phyloP scores from a whole-genome alignment of 2,888 invertebrate genomes.

The Aelia acuminata region DNA sequence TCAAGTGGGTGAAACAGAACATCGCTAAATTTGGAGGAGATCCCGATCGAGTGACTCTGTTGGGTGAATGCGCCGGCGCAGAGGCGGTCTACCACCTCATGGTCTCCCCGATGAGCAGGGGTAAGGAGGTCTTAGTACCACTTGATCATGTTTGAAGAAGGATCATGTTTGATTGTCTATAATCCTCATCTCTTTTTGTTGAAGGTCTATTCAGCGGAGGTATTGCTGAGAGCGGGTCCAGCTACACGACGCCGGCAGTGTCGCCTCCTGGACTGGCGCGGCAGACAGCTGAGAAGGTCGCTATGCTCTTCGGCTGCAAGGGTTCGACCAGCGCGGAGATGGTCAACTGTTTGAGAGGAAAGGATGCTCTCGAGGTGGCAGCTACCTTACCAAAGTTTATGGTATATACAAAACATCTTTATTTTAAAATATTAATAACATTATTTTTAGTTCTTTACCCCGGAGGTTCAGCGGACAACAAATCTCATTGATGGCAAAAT shows the following conservation, averaged over 20 bases:
- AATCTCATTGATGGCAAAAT: no score
- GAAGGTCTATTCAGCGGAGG: conserved; percentile 61
- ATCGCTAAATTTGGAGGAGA: conserved; percentile 64
- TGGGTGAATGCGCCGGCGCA: conserved; percentile 64
- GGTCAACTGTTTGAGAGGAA: conserved; percentile 76
- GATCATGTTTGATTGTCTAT: neutral
- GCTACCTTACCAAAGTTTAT: conserved; percentile 25
- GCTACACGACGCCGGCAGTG: conserved; percentile 58
- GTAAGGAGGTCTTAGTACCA: no score
- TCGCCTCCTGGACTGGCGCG: conserved; percentile 61
- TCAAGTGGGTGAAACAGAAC: conserved; percentile 63
- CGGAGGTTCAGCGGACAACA: no score
- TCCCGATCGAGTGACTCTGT: conserved; percentile 60
- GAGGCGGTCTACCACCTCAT: conserved; percentile 62
- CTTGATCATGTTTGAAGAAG: neutral
- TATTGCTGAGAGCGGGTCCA: conserved; percentile 63
- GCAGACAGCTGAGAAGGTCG: conserved; percentile 76
- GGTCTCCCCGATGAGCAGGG: conserved; percentile 60
- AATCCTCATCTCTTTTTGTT: neutral
- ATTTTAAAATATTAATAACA: no score
- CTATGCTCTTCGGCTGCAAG: conserved; percentile 77
- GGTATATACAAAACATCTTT: neutral
- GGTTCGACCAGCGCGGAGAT: conserved; percentile 69
- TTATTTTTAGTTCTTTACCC: no score
- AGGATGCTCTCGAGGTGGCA: conserved; percentile 76